Evolutionary conservation across 2,797 vertebrate genomes (phyloP).

Genomic region (Margarornis squamiger): DNA sequence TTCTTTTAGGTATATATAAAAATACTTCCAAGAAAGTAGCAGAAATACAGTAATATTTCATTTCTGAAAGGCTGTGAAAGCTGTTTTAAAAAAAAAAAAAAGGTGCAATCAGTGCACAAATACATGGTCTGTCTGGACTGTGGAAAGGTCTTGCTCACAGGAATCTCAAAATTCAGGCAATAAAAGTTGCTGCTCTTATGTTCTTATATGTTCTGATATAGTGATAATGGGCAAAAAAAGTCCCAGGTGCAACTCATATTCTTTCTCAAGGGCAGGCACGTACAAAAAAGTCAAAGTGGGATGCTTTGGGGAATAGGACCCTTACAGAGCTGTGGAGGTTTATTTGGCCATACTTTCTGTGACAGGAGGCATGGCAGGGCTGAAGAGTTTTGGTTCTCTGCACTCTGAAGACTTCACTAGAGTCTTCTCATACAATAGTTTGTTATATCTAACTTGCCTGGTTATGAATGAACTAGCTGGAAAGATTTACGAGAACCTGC

Average conservation of each 20-base stretch:
- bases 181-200: not conserved
- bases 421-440: not conserved
- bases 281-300: not conserved
- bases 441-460: not conserved
- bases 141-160: not conserved
- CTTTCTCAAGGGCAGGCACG: not conserved
- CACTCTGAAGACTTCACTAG: not conserved
- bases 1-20: not conserved
- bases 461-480: not conserved
- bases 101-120: not conserved
- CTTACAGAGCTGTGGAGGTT: not conserved
- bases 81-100: not conserved
- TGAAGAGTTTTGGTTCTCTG: not conserved
- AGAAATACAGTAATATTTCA: not conserved
- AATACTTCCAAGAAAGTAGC: not conserved
- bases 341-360: not conserved
- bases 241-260: not conserved
- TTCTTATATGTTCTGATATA: not conserved
- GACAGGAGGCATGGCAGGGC: not conserved
- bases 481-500: not conserved
- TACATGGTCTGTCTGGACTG: not conserved
- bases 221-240: not conserved
- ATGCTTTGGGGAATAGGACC: not conserved
- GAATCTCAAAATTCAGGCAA: not conserved
- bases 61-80: not conserved